Base-by-base conservation (phyloP, 2,797 vertebrate species). In the Octomys mimax region DNA sequence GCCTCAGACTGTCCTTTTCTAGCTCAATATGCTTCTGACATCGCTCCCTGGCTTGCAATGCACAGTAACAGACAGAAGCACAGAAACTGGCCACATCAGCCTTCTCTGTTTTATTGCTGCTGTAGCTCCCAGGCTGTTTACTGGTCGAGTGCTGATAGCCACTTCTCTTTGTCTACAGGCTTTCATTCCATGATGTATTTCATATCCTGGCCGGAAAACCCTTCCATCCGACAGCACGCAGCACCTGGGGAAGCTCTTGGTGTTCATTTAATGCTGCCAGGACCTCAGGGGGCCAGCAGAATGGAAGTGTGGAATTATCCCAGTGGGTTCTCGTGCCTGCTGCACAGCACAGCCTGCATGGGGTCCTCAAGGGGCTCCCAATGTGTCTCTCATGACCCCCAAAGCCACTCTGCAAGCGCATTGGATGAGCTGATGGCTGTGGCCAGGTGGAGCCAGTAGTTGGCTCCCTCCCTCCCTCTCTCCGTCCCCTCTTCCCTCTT, bases 131-230 rank as follows among this genome's bases (percentile, higher is more conserved):
- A 66, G 82, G 75, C 66, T 89, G 84, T 95, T 95, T 39, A 70
- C 79, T 78, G 95, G 64, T 83, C 6, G 11, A 42, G 82, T 9
- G 75, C 92, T 96, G 92, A 96, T 71, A 95, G 91, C 70, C 9
- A 0, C 68, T 22, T 87, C 54, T 54, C 68, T 91, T 95, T 96
- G 95, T 97, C 87, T 31, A 16, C 22, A 82, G 75, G 19, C 85
- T 78, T 94, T 91, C 21, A 19, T 62, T 94, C 81, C n/a, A 52
- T 31, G 10, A 91, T 96, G 92, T 96, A 87, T 95, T 90, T 96
- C 92, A 89, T 73, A 36, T 52, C n/a, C 73, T 88, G 88, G 85
- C 39, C 39, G 52, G 84, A 66, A 90, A 96, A 86, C 75, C 31
- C 68, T 93, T 91, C 85, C 83, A 2, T 59, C 61, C 57, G 91